Conservation (phyloP, 2,888 invertebrate species). For the Nemotelus nigrinus region DNA sequence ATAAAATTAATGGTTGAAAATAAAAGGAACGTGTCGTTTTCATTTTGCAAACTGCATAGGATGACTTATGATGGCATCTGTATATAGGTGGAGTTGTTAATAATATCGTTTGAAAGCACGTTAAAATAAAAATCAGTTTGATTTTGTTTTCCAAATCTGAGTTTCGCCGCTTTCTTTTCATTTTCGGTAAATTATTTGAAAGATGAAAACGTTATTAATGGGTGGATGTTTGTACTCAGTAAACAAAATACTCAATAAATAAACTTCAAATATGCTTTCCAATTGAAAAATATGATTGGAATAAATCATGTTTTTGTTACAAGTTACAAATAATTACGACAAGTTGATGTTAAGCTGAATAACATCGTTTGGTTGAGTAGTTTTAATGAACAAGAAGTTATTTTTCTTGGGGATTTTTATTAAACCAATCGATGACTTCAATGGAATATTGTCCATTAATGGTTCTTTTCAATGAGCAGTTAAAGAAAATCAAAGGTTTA, state of each 20-base stretch:
- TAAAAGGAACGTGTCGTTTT: conserved; percentile 41
- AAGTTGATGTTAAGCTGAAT: too few species aligned
- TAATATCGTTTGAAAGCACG: neutral
- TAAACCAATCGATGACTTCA: too few species aligned
- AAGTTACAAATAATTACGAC: too few species aligned
- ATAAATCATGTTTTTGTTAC: too few species aligned
- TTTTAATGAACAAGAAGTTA: too few species aligned
- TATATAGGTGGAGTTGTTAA: conserved; percentile 4
- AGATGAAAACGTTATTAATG: neutral
- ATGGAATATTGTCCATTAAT: too few species aligned
- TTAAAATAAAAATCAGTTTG: neutral
- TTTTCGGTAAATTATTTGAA: neutral
- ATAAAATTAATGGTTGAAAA: conserved; percentile 28
- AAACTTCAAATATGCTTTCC: conserved; percentile 2
- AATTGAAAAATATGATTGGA: too few species aligned
- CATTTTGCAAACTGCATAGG: conserved; percentile 41
- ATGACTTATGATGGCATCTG: conserved; percentile 36
- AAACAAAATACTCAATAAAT: conserved; percentile 32
- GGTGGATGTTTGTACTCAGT: neutral
- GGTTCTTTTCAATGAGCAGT: too few species aligned
- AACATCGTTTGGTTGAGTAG: too few species aligned
- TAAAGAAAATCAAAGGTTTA: too few species aligned
- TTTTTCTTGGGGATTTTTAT: too few species aligned
- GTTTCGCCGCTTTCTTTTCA: conserved; percentile 5
- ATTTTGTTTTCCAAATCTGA: neutral